A percentile compares a stretch with the other conserved stretches of the same genome.
Evolutionary conservation across 2,113 vertebrate genomes (phyloP).

Genomic region (Anolis carolinensis): DNA sequence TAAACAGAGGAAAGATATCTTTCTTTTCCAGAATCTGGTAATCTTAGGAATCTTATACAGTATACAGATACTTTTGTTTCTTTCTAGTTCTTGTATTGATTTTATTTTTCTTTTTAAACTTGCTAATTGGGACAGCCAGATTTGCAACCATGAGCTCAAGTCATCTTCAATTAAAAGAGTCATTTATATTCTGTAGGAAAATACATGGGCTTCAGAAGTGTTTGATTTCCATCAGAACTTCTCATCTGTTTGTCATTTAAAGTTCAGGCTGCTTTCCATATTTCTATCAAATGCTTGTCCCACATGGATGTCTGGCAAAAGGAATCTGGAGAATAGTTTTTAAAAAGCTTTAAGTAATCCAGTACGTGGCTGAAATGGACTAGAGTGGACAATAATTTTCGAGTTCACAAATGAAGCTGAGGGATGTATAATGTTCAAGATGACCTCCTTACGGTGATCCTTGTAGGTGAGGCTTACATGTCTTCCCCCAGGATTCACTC

Average conservation of each 20-base stretch:
- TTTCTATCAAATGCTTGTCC: conserved; percentile 88
- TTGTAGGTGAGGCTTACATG: not conserved
- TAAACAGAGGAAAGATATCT: conserved; percentile 38
- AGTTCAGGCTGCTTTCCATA: conserved; percentile 85
- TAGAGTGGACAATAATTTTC: conserved; percentile 68
- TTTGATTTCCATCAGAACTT: conserved; percentile 83
- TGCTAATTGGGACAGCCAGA: conserved; percentile 87
- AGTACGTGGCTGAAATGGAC: conserved; percentile 75
- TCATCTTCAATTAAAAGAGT: conserved; percentile 92
- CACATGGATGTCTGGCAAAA: conserved; percentile 82
- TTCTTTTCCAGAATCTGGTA: conserved; percentile 50
- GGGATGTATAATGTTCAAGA: conserved; percentile 30
- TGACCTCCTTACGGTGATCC: not conserved
- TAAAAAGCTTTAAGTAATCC: conserved; percentile 90
- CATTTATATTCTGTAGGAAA: conserved; percentile 85
- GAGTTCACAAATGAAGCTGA: conserved; percentile 62
- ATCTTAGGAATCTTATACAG: conserved; percentile 43
- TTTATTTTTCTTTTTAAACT: conserved; percentile 85
- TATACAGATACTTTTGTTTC: conserved; percentile 53
- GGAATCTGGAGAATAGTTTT: conserved; percentile 75
- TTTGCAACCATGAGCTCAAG: conserved; percentile 83
- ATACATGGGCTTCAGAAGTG: conserved; percentile 83
- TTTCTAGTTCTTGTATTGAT: conserved; percentile 69
- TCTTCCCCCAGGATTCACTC: not conserved
- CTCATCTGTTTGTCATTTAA: conserved; percentile 95